Base-by-base conservation (phyloP, 37 sponge, comb jelly and placozoan species). In the Chondrosia reniformis region DNA sequence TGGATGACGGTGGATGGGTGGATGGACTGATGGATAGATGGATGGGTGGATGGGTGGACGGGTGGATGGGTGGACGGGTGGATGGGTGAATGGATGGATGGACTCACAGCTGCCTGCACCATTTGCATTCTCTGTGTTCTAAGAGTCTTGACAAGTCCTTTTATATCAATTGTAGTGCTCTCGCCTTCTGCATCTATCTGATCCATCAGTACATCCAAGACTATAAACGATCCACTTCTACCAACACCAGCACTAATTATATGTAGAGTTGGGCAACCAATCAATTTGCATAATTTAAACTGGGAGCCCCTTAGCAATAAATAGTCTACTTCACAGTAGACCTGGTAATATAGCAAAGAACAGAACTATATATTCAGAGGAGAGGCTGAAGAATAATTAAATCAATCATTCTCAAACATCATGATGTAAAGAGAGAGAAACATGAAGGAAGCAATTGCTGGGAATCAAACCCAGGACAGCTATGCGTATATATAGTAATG, bases 101-200 rank as follows among this genome's bases (percentile, higher is more conserved):
- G 8, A 38, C 72, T 39, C 42, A 69, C 72, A 24, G 72, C 24
- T 3, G 72, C 72, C 43, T 69, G 72, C 32, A 69, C 72, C 72
- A 69, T 69, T 1, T 24, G 15, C 22, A 24, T 39, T 24, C 72
- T 38, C 72, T 69, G 72, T 3, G 31, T 34, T 39, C 72, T 36
- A 21, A 69, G 3, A 17, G 41, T 69, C 42, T 39, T 69, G 9
- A 69, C 72, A 38, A 69, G 72, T 1, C 25, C 36, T 25, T 38
- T 9, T 3, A 69, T 40, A 44, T 69, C 72, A 25, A 69, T 7
- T 25, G 42, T 2, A 39, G 37, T n/a, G 42, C 17, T 40, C 6
- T 69, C 72, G n/a, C 72, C 72, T 25, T 69, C 72, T 4, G n/a
- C 22, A 21, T 40, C 42, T 44, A 69, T n/a, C 72, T 69, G 72